Conservation (phyloP, 2,888 invertebrate genomes). For the Pherbina coryleti region DNA sequence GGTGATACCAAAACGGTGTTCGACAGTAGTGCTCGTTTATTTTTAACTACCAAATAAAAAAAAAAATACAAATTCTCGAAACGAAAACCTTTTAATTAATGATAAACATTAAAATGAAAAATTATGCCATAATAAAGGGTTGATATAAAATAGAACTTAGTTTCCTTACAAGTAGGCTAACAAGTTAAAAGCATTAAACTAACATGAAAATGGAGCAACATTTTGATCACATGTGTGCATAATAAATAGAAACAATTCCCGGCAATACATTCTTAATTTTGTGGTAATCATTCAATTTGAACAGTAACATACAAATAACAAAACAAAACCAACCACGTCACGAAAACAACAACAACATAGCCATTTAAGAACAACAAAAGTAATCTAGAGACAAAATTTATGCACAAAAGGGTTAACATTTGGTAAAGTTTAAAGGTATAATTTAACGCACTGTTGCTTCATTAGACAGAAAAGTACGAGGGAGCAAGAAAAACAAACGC, state of each 20-base stretch:
- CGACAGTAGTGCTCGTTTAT: too few species aligned
- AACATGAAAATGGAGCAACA: not conserved
- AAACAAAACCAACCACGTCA: not conserved
- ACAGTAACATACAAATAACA: not conserved
- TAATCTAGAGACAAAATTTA: too few species aligned
- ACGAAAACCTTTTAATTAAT: constrained; percentile 16
- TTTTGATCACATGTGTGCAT: not conserved
- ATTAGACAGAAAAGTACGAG: not conserved
- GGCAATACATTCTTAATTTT: constrained; percentile 59
- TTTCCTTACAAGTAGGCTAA: not conserved
- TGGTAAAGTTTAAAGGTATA: constrained; percentile 6
- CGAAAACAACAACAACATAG: not conserved
- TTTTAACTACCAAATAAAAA: too few species aligned
- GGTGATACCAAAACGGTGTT: too few species aligned
- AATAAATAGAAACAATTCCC: constrained; percentile 22
- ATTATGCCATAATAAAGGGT: not conserved
- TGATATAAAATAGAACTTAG: not conserved
- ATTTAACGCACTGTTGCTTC: constrained; percentile 17
- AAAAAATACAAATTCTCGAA: not conserved
- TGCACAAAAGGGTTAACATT: not conserved
- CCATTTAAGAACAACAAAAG: not conserved
- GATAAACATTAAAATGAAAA: constrained; percentile 22
- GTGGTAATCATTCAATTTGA: constrained; percentile 65
- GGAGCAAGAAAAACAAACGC: not conserved
- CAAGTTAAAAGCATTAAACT: not conserved